Evolutionary conservation across 1,140 invertebrate genomes (phyloP), one percentile per base, ranked within the genome.

Genomic region (Amyelois transitella): DNA sequence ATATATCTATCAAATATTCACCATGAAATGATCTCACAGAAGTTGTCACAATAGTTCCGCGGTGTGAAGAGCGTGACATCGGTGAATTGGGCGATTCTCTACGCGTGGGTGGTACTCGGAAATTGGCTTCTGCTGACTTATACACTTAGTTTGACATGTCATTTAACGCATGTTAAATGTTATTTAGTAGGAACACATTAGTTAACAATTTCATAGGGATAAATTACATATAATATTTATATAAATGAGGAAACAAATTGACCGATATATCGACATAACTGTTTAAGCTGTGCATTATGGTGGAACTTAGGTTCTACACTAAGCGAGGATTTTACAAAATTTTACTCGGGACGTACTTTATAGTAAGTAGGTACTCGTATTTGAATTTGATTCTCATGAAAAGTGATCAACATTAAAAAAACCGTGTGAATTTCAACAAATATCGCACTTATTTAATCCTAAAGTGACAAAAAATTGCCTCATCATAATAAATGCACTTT

Each of bases 131-230:
- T 38, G 32, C 32, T 14, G 8, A 24, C 52, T 67, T 18, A 52
- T 51, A 59, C 50, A 55, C 51, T 53, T 59, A 47, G 22, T 58
- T 50, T 8, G 59, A 32, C 43, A 57, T 21, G 51, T 69, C 52
- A 71, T 71, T 68, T 71, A 20, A 68, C 53, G 69, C 51, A 61
- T 54, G 53, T 68, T 63, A 66, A 50, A 3, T 47, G 14, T 48
- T 18, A 48, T 48, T 48, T 21, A 48, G 5, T 21, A n/a, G 19
- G 10, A 10, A 14, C 17, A 38, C n/a, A 38, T n/a, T 38, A 38
- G 32, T 38, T n/a, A n/a, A n/a, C n/a, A n/a, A n/a, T n/a, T n/a
- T n/a, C n/a, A n/a, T n/a, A n/a, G n/a, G n/a, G n/a, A n/a, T n/a
- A n/a, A n/a, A n/a, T n/a, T n/a, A n/a, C n/a, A n/a, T n/a, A n/a